Base-by-base conservation (phyloP, 2,888 invertebrate species). In the Anodontia alba region DNA sequence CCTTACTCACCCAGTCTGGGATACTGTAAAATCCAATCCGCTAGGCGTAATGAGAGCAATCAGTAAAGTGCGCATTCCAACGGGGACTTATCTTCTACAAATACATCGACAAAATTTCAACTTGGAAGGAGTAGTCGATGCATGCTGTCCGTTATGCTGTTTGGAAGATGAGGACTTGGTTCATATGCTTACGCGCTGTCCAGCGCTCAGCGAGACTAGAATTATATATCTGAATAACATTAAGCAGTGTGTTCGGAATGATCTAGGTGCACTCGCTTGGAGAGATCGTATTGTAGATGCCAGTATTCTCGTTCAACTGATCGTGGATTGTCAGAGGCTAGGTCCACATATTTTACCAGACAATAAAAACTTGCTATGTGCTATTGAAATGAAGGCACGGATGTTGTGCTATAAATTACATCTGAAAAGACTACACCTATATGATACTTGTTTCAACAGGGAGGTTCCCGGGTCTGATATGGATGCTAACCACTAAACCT, bases 21-120 rank as follows among this genome's bases (percentile, higher is more conserved):
- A 36, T n/a, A 67, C 67, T 5, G 67, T 36, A 3, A 42, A 67
- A 38, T 67, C 33, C n/a, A 67, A 67, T 23, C 33, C 20, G 23
- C n/a, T 67, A 29, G 67, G 36, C n/a, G 67, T 36, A 5, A n/a
- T 36, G 42, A 67, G 42, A n/a, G 67, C 38, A 7, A 36, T 67
- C 20, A n/a, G 15, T 8, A 67, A 67, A 10, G 38, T 67, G 38
- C 20, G 67, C 36, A 36, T 67, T n/a, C 67, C 36, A 20, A 67
- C 67, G 67, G 67, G 67, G 36, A 67, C 33, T 23, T 67, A 67
- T 42, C 67, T 67, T 42, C 36, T 67, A 7, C 36, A 67, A 36
- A 15, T n/a, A 7, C 29, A 57, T 17, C 23, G 57, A 57, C 3
- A 57, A 29, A 57, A 57, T 7, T 57, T 57, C 57, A 26, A 20